Evolutionary conservation across 2,797 vertebrate species (phyloP), one percentile per base, ranked within the genome.

Genomic region (Danio kyathit): DNA sequence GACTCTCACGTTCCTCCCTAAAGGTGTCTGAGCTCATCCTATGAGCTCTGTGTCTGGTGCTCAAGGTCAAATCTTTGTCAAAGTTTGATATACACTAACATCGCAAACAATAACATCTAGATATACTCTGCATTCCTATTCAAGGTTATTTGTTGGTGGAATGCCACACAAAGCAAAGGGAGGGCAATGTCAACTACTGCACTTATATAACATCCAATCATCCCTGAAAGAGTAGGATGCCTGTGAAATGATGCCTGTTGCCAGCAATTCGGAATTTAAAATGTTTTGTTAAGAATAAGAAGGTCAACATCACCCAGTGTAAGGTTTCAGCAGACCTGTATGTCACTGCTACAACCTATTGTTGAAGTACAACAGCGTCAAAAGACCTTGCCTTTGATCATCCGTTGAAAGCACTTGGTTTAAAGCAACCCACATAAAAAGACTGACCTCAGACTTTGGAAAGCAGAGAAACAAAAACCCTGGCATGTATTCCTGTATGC

Each of bases 301-400:
- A 38, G 14, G 19, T 60, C 19, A 60, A 60, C 14, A 60, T 60
- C 41, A 48, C 56, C 41, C 19, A 74, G 19, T 29, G 13, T 74
- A 80, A 85, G 82, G 64, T 73, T 82, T 69, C 44, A 76, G 67
- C 52, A 54, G 41, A 84, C 65, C 69, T 14, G 61, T 83, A 84
- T 73, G 79, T 88, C 83, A 87, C 13, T 4, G n/a, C 72, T 70
- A 51, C 54, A 73, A 81, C 40, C 86, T 83, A 81, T 87, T 89
- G 87, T 90, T 85, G 86, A 65, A 85, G 46, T 81, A 78, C 74
- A 63, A 82, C 74, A 83, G 82, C 86, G 84, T 88, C 76, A 83
- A 82, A 75, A 87, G 67, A 51, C 43, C 44, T 79, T 19, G 8
- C 7, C 85, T 91, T 90, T 89, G 85, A 91, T 90, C 85, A 75